Percentiles rank a stretch among this genome's conserved stretches.
Conservation (phyloP, 2,113 vertebrate species). For the Galeopterus variegatus region DNA sequence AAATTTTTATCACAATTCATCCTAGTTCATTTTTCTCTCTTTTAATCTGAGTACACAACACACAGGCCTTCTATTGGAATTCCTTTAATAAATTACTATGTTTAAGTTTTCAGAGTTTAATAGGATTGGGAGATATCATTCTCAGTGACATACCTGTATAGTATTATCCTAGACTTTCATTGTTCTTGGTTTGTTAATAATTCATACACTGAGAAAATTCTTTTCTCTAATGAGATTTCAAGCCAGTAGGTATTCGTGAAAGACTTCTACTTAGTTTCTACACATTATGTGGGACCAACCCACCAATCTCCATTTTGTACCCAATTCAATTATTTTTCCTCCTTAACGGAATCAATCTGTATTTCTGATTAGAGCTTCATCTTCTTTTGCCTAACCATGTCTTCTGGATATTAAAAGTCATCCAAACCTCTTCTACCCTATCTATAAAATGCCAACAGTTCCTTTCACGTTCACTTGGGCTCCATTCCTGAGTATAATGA, state of each 20-base stretch:
- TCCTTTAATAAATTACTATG: not conserved
- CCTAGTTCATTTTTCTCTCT: not conserved
- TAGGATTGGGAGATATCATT: not conserved
- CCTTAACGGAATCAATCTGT: slow-evolving; percentile 9
- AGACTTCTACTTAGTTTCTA: not conserved
- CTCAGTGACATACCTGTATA: not conserved
- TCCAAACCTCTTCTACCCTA: not conserved
- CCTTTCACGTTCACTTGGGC: not conserved
- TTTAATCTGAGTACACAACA: not conserved
- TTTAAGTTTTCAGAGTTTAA: not conserved
- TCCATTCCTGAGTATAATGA: not conserved
- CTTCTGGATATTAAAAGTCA: slow-evolving; percentile 1
- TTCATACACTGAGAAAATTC: not conserved
- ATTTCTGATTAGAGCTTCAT: not conserved
- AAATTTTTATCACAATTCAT: not conserved
- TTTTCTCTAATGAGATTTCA: not conserved
- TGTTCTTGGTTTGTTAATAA: not conserved
- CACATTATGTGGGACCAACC: not conserved
- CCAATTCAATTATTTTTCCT: not conserved
- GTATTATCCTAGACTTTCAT: not conserved
- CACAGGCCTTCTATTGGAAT: not conserved
- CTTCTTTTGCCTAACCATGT: not conserved
- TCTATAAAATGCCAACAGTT: not conserved
- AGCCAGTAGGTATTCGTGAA: not conserved
- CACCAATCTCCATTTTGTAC: not conserved